Percentiles rank a stretch among this genome's conserved stretches.
Evolutionary conservation across 2,888 invertebrate species (phyloP).

Genomic region (Euphydryas editha): DNA sequence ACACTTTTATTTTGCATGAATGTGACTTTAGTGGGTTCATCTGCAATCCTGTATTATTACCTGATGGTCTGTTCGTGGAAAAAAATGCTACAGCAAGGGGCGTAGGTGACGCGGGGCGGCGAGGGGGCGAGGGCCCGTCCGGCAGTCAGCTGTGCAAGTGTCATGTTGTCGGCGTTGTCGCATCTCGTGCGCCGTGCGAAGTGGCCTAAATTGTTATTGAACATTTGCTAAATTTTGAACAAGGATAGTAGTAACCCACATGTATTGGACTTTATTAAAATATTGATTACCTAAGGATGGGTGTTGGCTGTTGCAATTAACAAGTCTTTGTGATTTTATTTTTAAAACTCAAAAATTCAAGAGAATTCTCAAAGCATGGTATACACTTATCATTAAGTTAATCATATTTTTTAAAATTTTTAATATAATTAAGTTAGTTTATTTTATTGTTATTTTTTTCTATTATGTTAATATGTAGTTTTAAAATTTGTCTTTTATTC

Average conservation of each 20-base stretch:
- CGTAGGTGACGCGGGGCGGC: constrained; percentile 49
- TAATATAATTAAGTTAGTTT: background rate
- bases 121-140: constrained; percentile 60
- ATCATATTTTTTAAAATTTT: background rate
- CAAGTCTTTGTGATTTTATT: background rate
- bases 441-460: background rate
- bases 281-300: constrained; percentile 27
- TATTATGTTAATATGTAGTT: too few species aligned
- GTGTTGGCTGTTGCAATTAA: constrained; percentile 24
- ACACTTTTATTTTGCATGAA: constrained; percentile 41
- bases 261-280: constrained; percentile 37
- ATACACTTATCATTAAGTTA: background rate
- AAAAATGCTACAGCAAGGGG: constrained; percentile 51
- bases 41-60: constrained; percentile 51
- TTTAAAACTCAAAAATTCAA: background rate
- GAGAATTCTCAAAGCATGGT: background rate
- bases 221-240: constrained; percentile 52
- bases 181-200: constrained; percentile 68
- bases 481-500: too few species aligned
- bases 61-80: constrained; percentile 59
- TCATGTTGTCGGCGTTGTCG: constrained; percentile 71
- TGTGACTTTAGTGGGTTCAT: constrained; percentile 54
- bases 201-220: constrained; percentile 71
- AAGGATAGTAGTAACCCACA: constrained; percentile 46
- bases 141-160: constrained; percentile 81